These are phyloP conservation scores for Apodemia hepburni DNA, from an alignment of 2,888 invertebrate genomes.

Conservation along the genomic window DNA sequence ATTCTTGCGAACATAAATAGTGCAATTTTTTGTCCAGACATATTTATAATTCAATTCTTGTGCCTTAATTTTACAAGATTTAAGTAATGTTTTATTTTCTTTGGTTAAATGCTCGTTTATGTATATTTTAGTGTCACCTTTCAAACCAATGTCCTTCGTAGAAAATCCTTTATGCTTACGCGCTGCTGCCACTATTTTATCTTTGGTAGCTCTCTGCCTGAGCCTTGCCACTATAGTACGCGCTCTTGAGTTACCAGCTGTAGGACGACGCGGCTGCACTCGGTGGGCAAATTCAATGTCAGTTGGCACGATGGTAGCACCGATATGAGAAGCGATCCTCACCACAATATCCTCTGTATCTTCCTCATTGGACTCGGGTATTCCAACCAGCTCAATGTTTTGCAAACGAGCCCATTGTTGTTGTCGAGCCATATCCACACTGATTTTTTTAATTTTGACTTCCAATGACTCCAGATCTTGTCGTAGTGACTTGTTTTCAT, in stretches of 20 bases:
- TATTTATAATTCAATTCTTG: neutral
- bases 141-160: neutral
- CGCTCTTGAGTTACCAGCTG: neutral
- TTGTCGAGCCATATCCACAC: neutral
- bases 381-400: constrained; percentile 8
- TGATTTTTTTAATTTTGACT: neutral
- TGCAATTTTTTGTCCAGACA: neutral
- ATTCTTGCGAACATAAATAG: neutral
- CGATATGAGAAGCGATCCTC: neutral
- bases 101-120: neutral
- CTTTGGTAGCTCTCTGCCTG: neutral
- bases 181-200: neutral
- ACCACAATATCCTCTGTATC: neutral
- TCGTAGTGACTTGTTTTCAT: neutral
- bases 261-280: neutral
- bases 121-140: neutral
- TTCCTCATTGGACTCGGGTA: constrained; percentile 7
- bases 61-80: neutral
- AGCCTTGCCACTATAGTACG: neutral
- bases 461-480: neutral
- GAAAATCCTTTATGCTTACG: neutral
- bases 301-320: neutral
- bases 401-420: constrained; percentile 9
- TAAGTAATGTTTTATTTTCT: neutral
- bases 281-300: constrained; percentile 14